Evolutionary conservation across 2,113 vertebrate species (phyloP).

Genomic region (Pachycephala philippinensis): DNA sequence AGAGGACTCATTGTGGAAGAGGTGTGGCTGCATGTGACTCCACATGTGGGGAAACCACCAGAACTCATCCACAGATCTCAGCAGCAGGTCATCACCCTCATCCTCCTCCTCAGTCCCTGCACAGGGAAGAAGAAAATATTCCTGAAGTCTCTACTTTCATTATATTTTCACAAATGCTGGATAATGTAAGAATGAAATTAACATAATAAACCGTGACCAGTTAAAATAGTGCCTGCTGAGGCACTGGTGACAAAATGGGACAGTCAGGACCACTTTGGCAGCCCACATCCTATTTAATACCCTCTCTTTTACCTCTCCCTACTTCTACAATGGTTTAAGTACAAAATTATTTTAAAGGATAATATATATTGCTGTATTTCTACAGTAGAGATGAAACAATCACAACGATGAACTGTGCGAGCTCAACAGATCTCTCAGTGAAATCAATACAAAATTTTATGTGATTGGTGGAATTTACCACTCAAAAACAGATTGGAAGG

Average conservation of each 20-base stretch:
- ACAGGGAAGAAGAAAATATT: not conserved
- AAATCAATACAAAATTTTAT: not conserved
- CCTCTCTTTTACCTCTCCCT: not conserved
- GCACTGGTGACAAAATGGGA: not conserved
- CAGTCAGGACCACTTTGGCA: not conserved
- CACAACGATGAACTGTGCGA: not conserved
- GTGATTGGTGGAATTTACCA: not conserved
- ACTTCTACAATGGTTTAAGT: not conserved
- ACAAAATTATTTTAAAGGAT: not conserved
- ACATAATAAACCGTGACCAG: not conserved
- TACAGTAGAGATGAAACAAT: not conserved
- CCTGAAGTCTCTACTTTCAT: not conserved
- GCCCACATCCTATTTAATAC: not conserved
- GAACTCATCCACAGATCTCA: constrained; percentile 91
- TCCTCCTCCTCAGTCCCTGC: constrained; percentile 90
- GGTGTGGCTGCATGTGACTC: constrained; percentile 99
- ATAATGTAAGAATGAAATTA: not conserved
- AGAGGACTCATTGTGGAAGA: constrained; percentile 95
- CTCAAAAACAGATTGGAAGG: not conserved
- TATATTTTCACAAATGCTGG: not conserved
- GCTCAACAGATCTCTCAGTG: not conserved
- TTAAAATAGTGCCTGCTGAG: not conserved
- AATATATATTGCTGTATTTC: not conserved
- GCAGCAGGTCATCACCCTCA: constrained; percentile 86
- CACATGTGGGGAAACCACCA: constrained; percentile 99